Percentiles rank a stretch among this genome's conserved stretches.
Evolutionary conservation across 2,113 vertebrate genomes (phyloP).

Genomic region (Pao palembangensis): DNA sequence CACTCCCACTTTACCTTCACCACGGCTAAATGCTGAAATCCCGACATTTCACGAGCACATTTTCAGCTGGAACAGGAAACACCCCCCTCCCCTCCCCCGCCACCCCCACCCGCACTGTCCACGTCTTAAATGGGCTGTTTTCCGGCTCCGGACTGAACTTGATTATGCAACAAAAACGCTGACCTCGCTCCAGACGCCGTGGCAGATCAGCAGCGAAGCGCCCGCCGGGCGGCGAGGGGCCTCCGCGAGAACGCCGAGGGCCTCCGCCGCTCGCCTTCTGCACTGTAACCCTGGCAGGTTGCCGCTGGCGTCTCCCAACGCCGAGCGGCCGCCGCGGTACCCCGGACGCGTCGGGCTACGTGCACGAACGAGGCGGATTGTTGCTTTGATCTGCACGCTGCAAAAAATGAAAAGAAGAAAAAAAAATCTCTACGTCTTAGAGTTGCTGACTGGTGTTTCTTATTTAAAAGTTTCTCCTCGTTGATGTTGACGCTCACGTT

Average conservation of each 20-base stretch:
- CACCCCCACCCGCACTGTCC: conserved; percentile 21
- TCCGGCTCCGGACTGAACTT: conserved; percentile 52
- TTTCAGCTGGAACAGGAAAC: not conserved
- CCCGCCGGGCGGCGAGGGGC: not conserved
- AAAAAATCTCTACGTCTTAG: not conserved
- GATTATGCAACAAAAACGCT: conserved; percentile 68
- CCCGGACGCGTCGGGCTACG: not conserved
- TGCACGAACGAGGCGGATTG: conserved; percentile 4
- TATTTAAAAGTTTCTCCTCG: not conserved
- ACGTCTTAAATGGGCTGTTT: conserved; percentile 49
- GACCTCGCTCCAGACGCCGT: conserved; percentile 38
- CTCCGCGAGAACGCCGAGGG: not conserved
- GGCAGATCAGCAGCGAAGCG: too few species aligned
- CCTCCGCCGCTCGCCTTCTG: not conserved
- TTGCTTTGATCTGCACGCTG: conserved; percentile 14
- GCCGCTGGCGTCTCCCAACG: too few species aligned
- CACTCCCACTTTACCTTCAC: conserved; percentile 9
- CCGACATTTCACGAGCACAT: not conserved
- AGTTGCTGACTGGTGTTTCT: not conserved
- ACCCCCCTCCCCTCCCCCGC: conserved; percentile 23
- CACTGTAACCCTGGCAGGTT: too few species aligned
- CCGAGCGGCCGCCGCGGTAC: too few species aligned
- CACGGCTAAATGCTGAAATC: not conserved
- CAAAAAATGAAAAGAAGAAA: conserved; percentile 3
- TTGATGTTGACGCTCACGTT: not conserved